Evolutionary conservation across 2,888 invertebrate genomes (phyloP).

Genomic region (Chrysolina haemoptera): DNA sequence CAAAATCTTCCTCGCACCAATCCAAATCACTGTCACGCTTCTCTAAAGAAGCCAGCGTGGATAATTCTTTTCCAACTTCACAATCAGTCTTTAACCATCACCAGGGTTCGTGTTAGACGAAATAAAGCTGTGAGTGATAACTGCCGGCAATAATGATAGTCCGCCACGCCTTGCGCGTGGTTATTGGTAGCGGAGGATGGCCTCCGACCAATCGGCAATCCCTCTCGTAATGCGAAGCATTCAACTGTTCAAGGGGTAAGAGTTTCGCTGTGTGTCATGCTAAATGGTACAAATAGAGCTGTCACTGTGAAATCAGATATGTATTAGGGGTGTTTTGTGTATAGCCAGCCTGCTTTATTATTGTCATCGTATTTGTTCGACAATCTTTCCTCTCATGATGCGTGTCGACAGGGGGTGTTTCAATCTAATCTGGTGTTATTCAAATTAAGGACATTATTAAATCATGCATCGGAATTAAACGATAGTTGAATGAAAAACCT

Average conservation of each 20-base stretch:
- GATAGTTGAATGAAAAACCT: slow-evolving; percentile 12
- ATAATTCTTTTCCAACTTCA: slow-evolving; percentile 31
- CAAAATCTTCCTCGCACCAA: slow-evolving; percentile 65
- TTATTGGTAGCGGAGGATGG: slow-evolving; percentile 51
- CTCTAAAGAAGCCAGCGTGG: slow-evolving; percentile 67
- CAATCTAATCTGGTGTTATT: slow-evolving; percentile 25
- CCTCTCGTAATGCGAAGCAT: slow-evolving; percentile 43
- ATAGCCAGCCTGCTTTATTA: slow-evolving; percentile 41
- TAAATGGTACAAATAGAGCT: slow-evolving; percentile 65
- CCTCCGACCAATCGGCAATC: slow-evolving; percentile 51
- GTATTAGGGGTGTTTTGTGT: slow-evolving; percentile 58
- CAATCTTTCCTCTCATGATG: slow-evolving; percentile 18
- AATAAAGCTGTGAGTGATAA: slow-evolving; percentile 47
- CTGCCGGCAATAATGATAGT: slow-evolving; percentile 50
- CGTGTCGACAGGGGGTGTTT: slow-evolving; percentile 20
- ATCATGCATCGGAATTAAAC: slow-evolving; percentile 17
- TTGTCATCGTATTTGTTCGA: slow-evolving; percentile 39
- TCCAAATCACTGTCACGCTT: slow-evolving; percentile 66
- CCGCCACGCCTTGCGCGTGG: slow-evolving; percentile 50
- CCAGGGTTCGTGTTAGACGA: slow-evolving; percentile 48
- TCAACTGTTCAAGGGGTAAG: slow-evolving; percentile 55
- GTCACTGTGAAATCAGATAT: slow-evolving; percentile 66
- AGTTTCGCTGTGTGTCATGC: slow-evolving; percentile 35
- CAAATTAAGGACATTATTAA: slow-evolving; percentile 20
- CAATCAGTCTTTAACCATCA: slow-evolving; percentile 39